Conservation (phyloP, 2,113 vertebrate genomes). For the Callaeas wilsoni region DNA sequence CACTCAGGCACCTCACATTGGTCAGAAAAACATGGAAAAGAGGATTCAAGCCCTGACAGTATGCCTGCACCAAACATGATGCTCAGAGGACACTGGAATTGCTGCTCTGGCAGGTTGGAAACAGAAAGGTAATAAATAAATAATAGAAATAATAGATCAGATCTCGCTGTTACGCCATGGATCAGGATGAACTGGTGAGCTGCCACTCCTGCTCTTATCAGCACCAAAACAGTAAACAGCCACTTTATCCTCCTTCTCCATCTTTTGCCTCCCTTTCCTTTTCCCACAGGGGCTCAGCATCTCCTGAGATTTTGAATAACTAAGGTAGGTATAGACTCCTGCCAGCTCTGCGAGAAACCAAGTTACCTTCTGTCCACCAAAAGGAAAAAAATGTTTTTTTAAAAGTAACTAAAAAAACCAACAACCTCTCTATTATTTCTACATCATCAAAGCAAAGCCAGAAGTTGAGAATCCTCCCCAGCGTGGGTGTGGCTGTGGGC, state of each 20-base stretch:
- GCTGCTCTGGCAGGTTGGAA: rapidly evolving
- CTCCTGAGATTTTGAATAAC: background rate
- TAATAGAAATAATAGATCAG: background rate
- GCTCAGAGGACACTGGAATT: background rate
- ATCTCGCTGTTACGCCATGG: background rate
- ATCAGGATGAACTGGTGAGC: background rate
- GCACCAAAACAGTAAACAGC: background rate
- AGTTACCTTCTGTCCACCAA: background rate
- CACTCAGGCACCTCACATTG: background rate
- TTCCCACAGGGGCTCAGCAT: background rate
- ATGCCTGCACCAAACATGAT: background rate
- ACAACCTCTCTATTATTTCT: background rate
- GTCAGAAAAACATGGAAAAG: background rate
- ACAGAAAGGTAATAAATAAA: background rate
- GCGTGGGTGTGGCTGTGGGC: background rate
- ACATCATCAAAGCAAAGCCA: conserved; percentile 3
- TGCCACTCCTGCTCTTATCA: background rate
- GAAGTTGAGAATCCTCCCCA: background rate
- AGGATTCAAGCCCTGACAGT: background rate
- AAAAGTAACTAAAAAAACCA: background rate
- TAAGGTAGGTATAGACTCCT: background rate
- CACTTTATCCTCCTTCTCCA: rapidly evolving
- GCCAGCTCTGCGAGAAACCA: background rate
- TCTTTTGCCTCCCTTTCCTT: background rate
- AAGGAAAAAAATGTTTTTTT: background rate